Evolutionary conservation across 1,140 invertebrate genomes (phyloP), one percentile per base, ranked within the genome.

Genomic region (Temnothorax nylanderi): DNA sequence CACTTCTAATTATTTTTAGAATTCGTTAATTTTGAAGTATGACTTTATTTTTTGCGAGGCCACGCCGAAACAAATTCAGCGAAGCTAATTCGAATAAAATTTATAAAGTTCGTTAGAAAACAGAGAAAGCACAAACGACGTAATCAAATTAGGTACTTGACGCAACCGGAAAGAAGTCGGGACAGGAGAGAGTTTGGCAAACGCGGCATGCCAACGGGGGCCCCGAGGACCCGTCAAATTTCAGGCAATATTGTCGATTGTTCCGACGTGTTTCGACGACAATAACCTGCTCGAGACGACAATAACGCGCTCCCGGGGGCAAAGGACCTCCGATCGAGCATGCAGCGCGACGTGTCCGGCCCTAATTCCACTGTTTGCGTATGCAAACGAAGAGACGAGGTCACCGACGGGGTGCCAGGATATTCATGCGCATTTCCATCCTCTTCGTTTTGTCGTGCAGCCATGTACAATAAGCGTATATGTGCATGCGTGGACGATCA

Each of bases 351-450:
- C 82, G 87, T 76, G 82, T 89, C 87, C 88, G 82, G 77, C 49
- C 88, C 88, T 90, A 88, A 88, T 90, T 88, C 87, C 88, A 91
- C 93, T 91, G 92, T 94, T 94, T 93, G 93, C 90, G 91, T 93
- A 93, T 89, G 86, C 92, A 94, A 94, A 94, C 92, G 92, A 89
- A 87, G 93, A 86, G 87, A 88, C 87, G 75, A 88, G 86, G 88
- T 82, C 87, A 72, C 62, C 49, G 62, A 60, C 56, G 69, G 69
- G 78, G 47, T 62, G 72, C 77, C 72, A 34, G 34, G 47, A 67
- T 77, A 80, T 77, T 74, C 74, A 67, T 72, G 88, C 44, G 69
- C 72, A 62, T 82, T 82, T 44, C 80, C 56, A 37, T 84, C 69
- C 80, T 84, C 80, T 49, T 84, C 69, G 69, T 84, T 84, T 74